These are phyloP conservation scores for Diacarnus erythraeanus DNA, from an alignment of 37 sponge, comb jelly and placozoan genomes.

Conservation along the genomic window DNA sequence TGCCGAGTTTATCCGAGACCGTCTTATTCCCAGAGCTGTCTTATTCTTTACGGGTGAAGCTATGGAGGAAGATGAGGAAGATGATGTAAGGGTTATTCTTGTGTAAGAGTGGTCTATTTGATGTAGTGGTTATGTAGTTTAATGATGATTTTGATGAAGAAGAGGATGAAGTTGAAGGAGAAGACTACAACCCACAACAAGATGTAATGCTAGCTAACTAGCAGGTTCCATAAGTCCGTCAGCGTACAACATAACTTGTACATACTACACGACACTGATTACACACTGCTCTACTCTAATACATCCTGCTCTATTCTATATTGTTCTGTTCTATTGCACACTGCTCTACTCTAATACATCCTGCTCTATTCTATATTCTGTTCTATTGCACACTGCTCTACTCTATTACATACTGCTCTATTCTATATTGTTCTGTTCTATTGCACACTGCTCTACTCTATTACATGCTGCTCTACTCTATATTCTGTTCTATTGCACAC, in stretches of 20 bases:
- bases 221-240: background rate
- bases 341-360: no score
- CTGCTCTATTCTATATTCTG: no score
- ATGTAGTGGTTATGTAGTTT: background rate
- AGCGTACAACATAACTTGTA: background rate
- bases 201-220: conserved; percentile 23
- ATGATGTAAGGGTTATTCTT: conserved; percentile 1
- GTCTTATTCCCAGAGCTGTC: conserved; percentile 78
- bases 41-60: conserved; percentile 93
- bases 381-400: no score
- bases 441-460: no score
- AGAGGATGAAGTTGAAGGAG: conserved; percentile 30
- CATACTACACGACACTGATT: no score
- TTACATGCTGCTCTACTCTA: no score
- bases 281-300: no score
- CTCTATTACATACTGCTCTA: no score
- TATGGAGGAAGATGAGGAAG: conserved; percentile 48
- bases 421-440: no score
- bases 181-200: conserved; percentile 27
- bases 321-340: no score
- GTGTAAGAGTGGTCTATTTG: background rate
- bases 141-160: conserved; percentile 27
- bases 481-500: no score
- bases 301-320: no score
- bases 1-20: conserved; percentile 84